These are phyloP conservation scores for Cheilosia impressa DNA, from an alignment of 2,888 invertebrate species.

Conservation along the genomic window DNA sequence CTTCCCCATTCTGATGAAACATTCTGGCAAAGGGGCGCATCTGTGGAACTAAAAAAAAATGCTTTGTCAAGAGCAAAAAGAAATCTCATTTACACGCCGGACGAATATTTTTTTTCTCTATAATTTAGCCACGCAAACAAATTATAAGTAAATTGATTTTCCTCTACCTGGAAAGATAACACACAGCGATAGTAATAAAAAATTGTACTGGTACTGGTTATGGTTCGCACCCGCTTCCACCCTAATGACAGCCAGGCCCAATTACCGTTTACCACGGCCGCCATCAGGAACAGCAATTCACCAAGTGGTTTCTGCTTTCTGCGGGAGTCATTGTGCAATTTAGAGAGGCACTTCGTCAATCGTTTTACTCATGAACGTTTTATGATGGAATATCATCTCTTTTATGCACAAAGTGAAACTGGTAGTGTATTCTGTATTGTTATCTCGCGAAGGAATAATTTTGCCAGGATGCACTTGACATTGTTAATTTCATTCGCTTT, in stretches of 20 bases:
- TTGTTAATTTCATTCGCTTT: conserved; percentile 18
- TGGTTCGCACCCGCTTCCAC: conserved; percentile 2
- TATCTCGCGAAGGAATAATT: conserved; percentile 7
- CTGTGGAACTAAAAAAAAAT: conserved; percentile 64
- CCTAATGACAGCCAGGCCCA: conserved; percentile 12
- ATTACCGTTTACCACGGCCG: background rate
- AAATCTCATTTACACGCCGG: conserved; percentile 54
- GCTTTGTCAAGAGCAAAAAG: conserved; percentile 18
- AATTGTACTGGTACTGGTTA: conserved; percentile 22
- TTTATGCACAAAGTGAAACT: conserved; percentile 25
- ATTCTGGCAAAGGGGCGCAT: conserved; percentile 59
- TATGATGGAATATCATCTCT: conserved; percentile 54
- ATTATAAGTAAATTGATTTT: conserved; percentile 68
- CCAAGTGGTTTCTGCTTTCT: conserved; percentile 58
- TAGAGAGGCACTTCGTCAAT: conserved; percentile 42
- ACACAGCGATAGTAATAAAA: conserved; percentile 50
- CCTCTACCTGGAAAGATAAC: conserved; percentile 56
- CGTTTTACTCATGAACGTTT: conserved; percentile 48
- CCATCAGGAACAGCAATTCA: conserved; percentile 24
- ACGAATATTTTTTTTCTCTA: conserved; percentile 16
- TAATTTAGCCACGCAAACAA: conserved; percentile 39
- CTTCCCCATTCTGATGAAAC: conserved; percentile 45
- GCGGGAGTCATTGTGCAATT: conserved; percentile 49
- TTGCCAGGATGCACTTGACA: conserved; percentile 12
- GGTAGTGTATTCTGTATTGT: conserved; percentile 31